Evolutionary conservation across 92 coral and sea anemone species (phyloP), one percentile per base, ranked within the genome.

Genomic region (Porites rus): DNA sequence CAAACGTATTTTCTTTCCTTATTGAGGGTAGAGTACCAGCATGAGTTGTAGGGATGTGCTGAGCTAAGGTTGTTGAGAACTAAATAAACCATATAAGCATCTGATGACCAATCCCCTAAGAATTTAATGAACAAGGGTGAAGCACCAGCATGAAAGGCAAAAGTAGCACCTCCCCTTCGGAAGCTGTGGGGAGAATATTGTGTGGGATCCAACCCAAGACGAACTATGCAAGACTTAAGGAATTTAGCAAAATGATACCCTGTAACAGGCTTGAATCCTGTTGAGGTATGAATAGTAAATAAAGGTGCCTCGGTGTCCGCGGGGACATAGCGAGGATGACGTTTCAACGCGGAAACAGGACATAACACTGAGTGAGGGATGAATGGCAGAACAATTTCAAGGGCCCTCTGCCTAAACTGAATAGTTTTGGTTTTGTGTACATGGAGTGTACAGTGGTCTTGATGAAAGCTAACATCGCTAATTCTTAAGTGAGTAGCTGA

Each of bases 361-460:
- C 78, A 74, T 21, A 75, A 58, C 1, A 75, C 79, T 58, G 66
- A 75, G 8, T 75, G 17, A 21, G 80, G 80, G 18, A 56, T 76
- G 14, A 76, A 28, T 0, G 67, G 80, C 7, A 59, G 7, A 0
- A 76, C 68, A 59, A 58, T 76, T 59, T 76, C 17, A 76, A 76
- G 68, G 53, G 80, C 68, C 80, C 68, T 76, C 68, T 76, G 80
- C 68, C 80, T 25, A 22, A 58, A 76, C n/a, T 76, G 80, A 76
- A 76, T 59, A 76, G 80, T 76, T 59, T 58, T 59, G 80, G 80
- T 76, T 76, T 76, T 76, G 52, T 76, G 11, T 11, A 59, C 80
- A 25, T 24, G 67, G 22, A 59, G 80, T 13, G 50, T 59, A 28
- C 80, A 76, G 7, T 76, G 66, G 80, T 76, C 80, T 13, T 56